Percentiles rank a stretch among this genome's conserved stretches.
Conservation (phyloP, 2,888 invertebrate species). For the Athalia circularis region DNA sequence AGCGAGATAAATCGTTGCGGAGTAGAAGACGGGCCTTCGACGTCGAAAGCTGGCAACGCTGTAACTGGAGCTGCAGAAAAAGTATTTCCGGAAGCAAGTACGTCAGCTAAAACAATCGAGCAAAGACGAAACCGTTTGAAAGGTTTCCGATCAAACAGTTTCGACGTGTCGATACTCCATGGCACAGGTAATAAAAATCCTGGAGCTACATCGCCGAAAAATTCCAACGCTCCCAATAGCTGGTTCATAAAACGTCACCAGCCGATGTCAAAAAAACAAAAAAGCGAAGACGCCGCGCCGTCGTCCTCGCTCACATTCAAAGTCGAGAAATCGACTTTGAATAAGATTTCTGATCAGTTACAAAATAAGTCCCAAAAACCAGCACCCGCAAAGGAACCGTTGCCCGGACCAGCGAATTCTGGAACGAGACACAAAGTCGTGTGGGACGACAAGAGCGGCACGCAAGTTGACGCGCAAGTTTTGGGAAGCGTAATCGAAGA, state of each 20-base stretch:
- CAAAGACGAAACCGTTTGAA: constrained; percentile 79
- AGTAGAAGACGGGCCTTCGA: constrained; percentile 61
- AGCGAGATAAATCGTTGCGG: constrained; percentile 85
- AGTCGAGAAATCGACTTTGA: constrained; percentile 72
- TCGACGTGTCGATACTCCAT: constrained; percentile 86
- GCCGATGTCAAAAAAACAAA: constrained; percentile 80
- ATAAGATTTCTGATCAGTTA: constrained; percentile 71
- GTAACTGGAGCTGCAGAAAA: constrained; percentile 17
- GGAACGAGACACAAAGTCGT: constrained; percentile 77
- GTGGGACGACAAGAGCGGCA: constrained; percentile 86
- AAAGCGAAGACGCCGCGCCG: constrained; percentile 72
- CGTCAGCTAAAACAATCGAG: constrained; percentile 66
- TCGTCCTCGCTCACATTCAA: constrained; percentile 76
- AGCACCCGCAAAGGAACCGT: constrained; percentile 63
- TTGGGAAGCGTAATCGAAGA: constrained; percentile 91
- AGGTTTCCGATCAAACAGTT: constrained; percentile 88
- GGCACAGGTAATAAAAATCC: constrained; percentile 75
- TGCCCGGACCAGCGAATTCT: constrained; percentile 60
- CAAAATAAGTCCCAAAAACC: constrained; percentile 60
- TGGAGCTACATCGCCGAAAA: constrained; percentile 69
- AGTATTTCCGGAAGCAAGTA: constrained; percentile 56
- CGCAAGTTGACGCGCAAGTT: constrained; percentile 87
- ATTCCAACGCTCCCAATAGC: constrained; percentile 76
- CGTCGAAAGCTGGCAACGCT: constrained; percentile 33
- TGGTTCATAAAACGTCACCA: constrained; percentile 89